These are phyloP conservation scores for Callaeas wilsoni DNA, from an alignment of 2,113 vertebrate species.

Conservation along the genomic window DNA sequence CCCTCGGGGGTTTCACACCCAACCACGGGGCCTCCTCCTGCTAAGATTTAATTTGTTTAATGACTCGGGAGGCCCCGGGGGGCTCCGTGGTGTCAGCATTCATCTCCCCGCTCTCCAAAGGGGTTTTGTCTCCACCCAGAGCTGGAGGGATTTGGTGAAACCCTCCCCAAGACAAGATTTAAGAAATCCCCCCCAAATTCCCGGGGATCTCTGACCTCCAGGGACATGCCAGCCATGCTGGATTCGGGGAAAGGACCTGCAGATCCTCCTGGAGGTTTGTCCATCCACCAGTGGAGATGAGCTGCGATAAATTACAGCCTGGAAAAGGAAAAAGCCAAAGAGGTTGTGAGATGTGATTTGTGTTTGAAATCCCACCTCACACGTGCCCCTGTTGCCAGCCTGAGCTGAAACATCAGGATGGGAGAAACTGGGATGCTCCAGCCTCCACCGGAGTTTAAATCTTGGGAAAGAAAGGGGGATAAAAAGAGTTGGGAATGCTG, in stretches of 20 bases:
- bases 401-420: rapidly evolving
- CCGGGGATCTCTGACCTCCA: neutral
- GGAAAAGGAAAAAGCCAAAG: neutral
- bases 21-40: neutral
- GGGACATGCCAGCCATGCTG: rapidly evolving
- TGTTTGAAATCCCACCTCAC: neutral
- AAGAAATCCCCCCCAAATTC: neutral
- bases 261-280: neutral
- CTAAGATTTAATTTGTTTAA: conserved; percentile 35
- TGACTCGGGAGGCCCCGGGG: neutral
- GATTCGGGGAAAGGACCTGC: neutral
- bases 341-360: rapidly evolving
- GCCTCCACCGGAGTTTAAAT: neutral
- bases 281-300: neutral
- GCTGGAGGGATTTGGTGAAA: neutral
- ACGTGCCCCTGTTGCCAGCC: neutral
- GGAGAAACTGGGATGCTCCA: neutral
- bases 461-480: neutral
- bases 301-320: neutral
- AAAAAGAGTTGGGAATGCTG: neutral
- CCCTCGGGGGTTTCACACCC: conserved; percentile 14
- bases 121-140: neutral
- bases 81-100: neutral
- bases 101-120: neutral
- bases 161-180: neutral